phyloP scores from a whole-genome alignment of 2,113 vertebrate genomes.

The Poeciliopsis occidentalis region DNA sequence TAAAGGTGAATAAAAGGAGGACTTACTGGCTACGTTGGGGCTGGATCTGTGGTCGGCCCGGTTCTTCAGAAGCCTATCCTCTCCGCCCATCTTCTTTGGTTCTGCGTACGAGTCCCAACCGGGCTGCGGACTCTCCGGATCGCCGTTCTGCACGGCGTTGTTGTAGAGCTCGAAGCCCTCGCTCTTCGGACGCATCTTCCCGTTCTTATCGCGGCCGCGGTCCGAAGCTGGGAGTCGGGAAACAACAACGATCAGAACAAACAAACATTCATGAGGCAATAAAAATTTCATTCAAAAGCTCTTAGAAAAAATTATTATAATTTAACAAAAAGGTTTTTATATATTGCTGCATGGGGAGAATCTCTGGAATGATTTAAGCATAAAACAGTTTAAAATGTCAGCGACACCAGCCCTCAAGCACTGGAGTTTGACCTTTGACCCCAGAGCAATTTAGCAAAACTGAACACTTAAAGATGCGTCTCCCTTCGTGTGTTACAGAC shows the following conservation, averaged over 20 bases:
- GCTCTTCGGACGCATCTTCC: slow-evolving; percentile 95
- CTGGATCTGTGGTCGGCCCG: slow-evolving; percentile 95
- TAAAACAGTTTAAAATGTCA: too few relatives aligned
- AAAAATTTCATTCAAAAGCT: too few relatives aligned
- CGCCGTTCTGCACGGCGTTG: slow-evolving; percentile 91
- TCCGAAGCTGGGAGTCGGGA: slow-evolving; percentile 78
- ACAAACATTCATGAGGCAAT: neutral
- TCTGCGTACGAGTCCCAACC: slow-evolving; percentile 93
- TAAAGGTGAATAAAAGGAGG: too few relatives aligned
- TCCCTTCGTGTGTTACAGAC: too few relatives aligned
- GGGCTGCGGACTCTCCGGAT: slow-evolving; percentile 91
- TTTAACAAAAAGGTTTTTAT: too few relatives aligned
- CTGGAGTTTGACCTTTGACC: too few relatives aligned
- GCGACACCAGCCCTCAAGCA: too few relatives aligned
- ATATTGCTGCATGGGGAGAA: too few relatives aligned
- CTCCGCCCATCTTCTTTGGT: slow-evolving; percentile 90
- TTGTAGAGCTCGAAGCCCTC: slow-evolving; percentile 97
- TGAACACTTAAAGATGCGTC: too few relatives aligned
- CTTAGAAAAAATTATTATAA: too few relatives aligned
- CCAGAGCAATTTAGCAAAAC: too few relatives aligned
- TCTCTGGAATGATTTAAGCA: too few relatives aligned
- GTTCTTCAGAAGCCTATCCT: slow-evolving; percentile 93
- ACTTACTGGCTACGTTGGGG: slow-evolving; percentile 97
- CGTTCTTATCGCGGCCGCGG: slow-evolving; percentile 88
- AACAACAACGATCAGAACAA: neutral